Percentiles rank a stretch among this genome's conserved stretches.
Evolutionary conservation across 2,888 invertebrate genomes (phyloP).

Genomic region (Oligia strigilis): DNA sequence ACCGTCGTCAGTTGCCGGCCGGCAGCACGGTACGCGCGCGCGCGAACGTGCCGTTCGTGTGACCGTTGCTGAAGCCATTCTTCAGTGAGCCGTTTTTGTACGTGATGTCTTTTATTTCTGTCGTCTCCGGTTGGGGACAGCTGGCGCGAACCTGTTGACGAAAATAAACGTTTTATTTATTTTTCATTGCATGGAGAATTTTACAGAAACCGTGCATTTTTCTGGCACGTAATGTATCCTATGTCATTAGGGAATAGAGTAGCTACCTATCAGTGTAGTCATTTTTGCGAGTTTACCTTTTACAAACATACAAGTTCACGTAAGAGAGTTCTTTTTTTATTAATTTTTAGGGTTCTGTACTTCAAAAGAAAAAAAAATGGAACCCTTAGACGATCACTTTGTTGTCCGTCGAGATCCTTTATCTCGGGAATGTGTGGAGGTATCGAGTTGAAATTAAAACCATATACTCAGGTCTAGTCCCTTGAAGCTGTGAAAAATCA

Average conservation of each 20-base stretch:
- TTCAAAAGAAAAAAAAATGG: too few species aligned
- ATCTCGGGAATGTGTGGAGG: too few species aligned
- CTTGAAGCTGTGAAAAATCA: too few species aligned
- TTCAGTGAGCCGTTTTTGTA: conserved; percentile 83
- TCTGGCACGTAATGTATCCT: not conserved
- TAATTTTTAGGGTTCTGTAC: not conserved
- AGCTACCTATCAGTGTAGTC: not conserved
- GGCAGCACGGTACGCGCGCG: conserved; percentile 86
- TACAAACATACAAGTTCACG: not conserved
- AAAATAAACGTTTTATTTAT: not conserved
- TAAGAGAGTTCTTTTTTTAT: not conserved
- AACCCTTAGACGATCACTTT: too few species aligned
- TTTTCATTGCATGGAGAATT: not conserved
- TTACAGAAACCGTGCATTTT: not conserved
- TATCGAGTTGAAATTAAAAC: too few species aligned
- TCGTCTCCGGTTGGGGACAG: conserved; percentile 75
- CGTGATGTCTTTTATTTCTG: conserved; percentile 73
- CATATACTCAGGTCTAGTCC: too few species aligned
- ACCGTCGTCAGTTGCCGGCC: conserved; percentile 86
- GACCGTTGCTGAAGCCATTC: conserved; percentile 85
- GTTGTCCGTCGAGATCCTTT: too few species aligned
- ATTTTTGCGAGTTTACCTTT: not conserved
- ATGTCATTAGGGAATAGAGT: not conserved
- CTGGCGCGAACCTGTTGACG: conserved; percentile 76
- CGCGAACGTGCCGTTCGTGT: conserved; percentile 72